Conservation (phyloP, 53 echinoderm and acorn worm species). For the Hippasteria phrygiana region DNA sequence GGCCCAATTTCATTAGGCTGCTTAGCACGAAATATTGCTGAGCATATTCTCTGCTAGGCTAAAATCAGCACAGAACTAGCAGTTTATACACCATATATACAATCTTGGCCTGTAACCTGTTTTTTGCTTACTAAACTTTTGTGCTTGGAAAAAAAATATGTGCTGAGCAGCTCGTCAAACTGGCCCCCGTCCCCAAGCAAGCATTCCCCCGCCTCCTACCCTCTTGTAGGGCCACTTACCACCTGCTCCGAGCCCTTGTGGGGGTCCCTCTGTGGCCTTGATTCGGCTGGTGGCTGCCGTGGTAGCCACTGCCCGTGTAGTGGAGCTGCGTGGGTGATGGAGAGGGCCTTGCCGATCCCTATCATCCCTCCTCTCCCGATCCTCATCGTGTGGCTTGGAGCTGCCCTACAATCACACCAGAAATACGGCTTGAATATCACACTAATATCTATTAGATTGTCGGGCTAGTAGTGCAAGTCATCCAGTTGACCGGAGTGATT, state of each 20-base stretch:
- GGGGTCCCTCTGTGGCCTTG: conserved; percentile 80
- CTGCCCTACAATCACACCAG: conserved; percentile 55
- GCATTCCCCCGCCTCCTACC: conserved; percentile 2
- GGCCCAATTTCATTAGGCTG: no score
- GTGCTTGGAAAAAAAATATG: no score
- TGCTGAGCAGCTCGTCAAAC: conserved; percentile 35
- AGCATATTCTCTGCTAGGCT: no score
- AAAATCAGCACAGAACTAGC: no score
- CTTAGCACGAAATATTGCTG: no score
- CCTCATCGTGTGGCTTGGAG: conserved; percentile 67
- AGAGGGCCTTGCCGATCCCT: conserved; percentile 76
- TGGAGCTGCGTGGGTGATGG: conserved; percentile 98
- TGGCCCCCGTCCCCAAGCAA: conserved; percentile 68
- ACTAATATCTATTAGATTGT: not conserved
- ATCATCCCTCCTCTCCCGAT: conserved; percentile 84
- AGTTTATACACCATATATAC: no score
- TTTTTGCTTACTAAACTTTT: no score
- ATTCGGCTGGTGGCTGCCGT: conserved; percentile 95
- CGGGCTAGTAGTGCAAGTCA: not conserved
- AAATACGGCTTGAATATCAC: no score
- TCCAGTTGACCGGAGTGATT: no score
- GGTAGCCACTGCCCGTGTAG: conserved; percentile 94
- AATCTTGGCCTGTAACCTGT: no score
- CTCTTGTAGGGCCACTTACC: not conserved
- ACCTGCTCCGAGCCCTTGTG: conserved; percentile 72